phyloP scores from a whole-genome alignment of 1,140 invertebrate species.

The Aphidius ervi region DNA sequence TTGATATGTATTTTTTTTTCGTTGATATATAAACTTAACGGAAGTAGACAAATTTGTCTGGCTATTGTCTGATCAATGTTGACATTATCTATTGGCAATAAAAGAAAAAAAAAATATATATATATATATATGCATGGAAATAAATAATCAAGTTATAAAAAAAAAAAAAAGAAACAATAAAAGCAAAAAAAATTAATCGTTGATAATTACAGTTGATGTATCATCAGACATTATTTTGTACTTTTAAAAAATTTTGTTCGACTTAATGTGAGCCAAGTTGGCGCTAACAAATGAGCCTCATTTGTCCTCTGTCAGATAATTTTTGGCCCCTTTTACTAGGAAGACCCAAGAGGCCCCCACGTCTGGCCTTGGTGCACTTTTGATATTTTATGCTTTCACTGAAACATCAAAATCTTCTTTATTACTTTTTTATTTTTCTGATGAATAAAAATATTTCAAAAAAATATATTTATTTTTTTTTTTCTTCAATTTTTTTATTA shows the following conservation, averaged over 20 bases:
- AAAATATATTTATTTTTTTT: too few relatives aligned
- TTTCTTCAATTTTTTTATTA: too few relatives aligned
- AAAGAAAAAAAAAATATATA: too few relatives aligned
- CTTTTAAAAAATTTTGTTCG: background rate
- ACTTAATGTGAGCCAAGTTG: slow-evolving; percentile 22
- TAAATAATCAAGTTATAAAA: background rate
- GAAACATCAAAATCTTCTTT: background rate
- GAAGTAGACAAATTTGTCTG: slow-evolving; percentile 8
- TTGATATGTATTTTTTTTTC: background rate
- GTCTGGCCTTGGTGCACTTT: slow-evolving; percentile 27
- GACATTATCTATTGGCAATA: background rate
- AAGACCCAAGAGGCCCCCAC: slow-evolving; percentile 18
- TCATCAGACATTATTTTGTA: background rate
- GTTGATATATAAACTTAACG: background rate
- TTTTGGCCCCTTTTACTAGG: slow-evolving; percentile 30
- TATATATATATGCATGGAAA: background rate
- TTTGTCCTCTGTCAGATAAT: slow-evolving; percentile 39
- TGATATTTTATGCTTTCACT: background rate
- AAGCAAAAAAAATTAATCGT: too few relatives aligned
- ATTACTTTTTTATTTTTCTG: background rate
- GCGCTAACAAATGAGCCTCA: slow-evolving; percentile 39
- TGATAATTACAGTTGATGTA: too few relatives aligned
- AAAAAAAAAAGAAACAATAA: background rate
- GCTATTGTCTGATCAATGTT: background rate
- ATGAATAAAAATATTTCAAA: too few relatives aligned